Evolutionary conservation across 2,797 vertebrate genomes (phyloP).

Genomic region (Carapus acus): DNA sequence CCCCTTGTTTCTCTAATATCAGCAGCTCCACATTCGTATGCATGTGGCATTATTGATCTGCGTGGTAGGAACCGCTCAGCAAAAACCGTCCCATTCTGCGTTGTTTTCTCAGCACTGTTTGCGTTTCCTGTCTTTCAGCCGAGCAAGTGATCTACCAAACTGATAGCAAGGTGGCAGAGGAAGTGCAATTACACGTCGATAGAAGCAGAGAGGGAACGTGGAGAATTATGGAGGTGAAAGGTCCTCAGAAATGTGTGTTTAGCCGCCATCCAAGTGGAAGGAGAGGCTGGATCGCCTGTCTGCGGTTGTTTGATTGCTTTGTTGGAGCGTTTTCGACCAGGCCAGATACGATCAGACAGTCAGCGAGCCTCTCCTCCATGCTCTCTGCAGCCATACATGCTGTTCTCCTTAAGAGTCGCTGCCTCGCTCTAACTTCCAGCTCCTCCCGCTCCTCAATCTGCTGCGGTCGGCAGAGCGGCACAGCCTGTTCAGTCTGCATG

Average conservation of each 20-base stretch:
- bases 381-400: conserved; percentile 33
- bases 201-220: conserved; percentile 31
- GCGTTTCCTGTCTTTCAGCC: conserved; percentile 64
- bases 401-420: conserved; percentile 59
- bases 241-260: conserved; percentile 1
- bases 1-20: conserved; percentile 22
- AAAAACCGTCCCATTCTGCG: conserved; percentile 42
- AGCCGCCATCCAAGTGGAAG: conserved; percentile 1
- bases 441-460: conserved; percentile 57
- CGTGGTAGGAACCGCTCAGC: conserved; percentile 35
- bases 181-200: conserved; percentile 61
- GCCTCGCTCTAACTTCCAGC: conserved; percentile 65
- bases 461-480: conserved; percentile 62
- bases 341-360: conserved; percentile 29
- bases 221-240: background rate
- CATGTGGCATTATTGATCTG: conserved; percentile 47
- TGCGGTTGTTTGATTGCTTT: conserved; percentile 25
- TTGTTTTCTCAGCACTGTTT: conserved; percentile 62
- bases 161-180: conserved; percentile 65
- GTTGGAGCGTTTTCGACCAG: conserved; percentile 21
- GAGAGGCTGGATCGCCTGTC: conserved; percentile 6
- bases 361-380: conserved; percentile 37
- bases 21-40: conserved; percentile 9
- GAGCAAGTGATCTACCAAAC: conserved; percentile 56
- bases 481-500: conserved; percentile 53